Percentiles rank a stretch among this genome's conserved stretches.
Conservation (phyloP, 2,797 vertebrate species). For the Rhinatrema bivittatum region DNA sequence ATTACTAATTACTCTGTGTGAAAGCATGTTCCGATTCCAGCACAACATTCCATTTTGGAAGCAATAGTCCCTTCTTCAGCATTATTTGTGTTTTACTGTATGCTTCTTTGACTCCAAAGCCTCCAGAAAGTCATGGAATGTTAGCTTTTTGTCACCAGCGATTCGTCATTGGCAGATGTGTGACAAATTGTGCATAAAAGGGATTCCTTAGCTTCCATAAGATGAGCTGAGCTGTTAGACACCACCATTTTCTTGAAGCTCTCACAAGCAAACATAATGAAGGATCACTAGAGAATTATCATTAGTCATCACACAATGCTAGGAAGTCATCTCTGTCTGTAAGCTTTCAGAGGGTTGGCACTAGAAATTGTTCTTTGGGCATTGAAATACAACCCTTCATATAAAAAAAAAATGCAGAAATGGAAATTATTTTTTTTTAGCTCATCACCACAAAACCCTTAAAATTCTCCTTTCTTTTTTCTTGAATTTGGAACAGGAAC, state of each 20-base stretch:
- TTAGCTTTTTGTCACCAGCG: not conserved
- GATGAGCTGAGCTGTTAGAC: fast-evolving
- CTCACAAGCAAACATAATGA: not conserved
- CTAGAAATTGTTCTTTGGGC: not conserved
- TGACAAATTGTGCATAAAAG: not conserved
- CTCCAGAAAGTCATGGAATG: not conserved
- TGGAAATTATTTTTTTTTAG: too few relatives aligned
- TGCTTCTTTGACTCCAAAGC: not conserved
- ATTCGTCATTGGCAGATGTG: not conserved
- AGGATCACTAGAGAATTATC: not conserved
- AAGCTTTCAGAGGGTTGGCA: not conserved
- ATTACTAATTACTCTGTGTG: too few relatives aligned
- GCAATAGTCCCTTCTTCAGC: not conserved
- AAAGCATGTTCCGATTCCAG: too few relatives aligned
- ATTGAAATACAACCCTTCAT: conserved; percentile 8
- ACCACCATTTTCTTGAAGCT: not conserved
- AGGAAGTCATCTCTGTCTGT: not conserved
- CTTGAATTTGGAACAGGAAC: not conserved
- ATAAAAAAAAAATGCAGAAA: conserved; percentile 19
- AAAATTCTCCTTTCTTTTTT: too few relatives aligned
- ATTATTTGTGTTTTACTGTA: not conserved
- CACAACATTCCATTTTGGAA: too few relatives aligned
- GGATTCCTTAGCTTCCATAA: not conserved
- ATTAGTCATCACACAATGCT: not conserved
- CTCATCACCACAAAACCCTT: too few relatives aligned